Conservation (phyloP, 2,113 vertebrate genomes). For the Clupea harengus region DNA sequence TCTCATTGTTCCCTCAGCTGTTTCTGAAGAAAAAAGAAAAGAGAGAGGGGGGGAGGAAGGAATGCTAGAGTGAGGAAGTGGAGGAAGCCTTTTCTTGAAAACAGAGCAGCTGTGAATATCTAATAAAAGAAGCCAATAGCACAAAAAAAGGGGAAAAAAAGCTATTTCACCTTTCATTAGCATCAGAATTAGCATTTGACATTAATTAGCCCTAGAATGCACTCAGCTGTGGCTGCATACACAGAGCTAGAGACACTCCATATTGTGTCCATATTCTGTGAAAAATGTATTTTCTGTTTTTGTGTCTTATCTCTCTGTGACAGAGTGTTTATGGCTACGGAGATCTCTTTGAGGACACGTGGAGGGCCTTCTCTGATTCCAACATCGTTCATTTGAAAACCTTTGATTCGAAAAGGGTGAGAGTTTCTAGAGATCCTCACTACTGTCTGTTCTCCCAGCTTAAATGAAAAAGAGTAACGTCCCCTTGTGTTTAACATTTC, state of each 20-base stretch:
- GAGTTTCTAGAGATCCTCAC: conserved; percentile 23
- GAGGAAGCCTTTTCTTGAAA: neutral
- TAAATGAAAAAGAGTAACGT: neutral
- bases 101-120: neutral
- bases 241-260: neutral
- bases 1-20: conserved; percentile 48
- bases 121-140: neutral
- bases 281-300: neutral
- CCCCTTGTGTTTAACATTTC: neutral
- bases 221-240: neutral
- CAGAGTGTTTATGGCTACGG: conserved; percentile 92
- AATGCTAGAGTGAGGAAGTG: neutral
- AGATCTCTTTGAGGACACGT: conserved; percentile 91
- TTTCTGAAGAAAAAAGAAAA: conserved; percentile 27
- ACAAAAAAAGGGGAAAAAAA: neutral
- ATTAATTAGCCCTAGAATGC: neutral
- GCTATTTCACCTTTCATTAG: neutral
- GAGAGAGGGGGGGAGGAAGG: conserved; percentile 24
- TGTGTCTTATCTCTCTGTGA: conserved; percentile 37
- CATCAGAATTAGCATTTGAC: neutral
- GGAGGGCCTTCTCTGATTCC: conserved; percentile 87
- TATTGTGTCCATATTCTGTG: neutral
- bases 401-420: conserved; percentile 90
- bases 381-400: conserved; percentile 89
- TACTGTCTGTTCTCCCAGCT: neutral